phyloP scores from a whole-genome alignment of 2,888 invertebrate genomes.

The Liopterus haemorrhoidalis region DNA sequence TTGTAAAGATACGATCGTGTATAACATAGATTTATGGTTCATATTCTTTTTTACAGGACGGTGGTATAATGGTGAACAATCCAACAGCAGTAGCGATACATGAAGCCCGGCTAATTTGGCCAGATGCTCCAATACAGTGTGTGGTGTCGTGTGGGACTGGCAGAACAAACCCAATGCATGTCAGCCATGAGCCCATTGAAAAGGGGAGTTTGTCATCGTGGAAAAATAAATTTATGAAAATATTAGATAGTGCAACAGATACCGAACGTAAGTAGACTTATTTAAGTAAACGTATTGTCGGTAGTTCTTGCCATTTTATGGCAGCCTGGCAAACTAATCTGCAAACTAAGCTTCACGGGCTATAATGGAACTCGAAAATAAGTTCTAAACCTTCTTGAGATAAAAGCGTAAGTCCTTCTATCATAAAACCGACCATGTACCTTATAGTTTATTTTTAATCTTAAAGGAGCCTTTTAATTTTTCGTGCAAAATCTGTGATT shows the following conservation, averaged over 20 bases:
- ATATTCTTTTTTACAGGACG: conserved; percentile 52
- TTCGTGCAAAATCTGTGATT: too few relatives aligned
- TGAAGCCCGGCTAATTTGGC: conserved; percentile 80
- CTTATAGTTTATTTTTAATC: too few relatives aligned
- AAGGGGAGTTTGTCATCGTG: conserved; percentile 52
- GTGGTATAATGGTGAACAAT: conserved; percentile 82
- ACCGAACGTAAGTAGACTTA: conserved; percentile 61
- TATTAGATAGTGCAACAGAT: conserved; percentile 79
- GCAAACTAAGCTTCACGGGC: too few relatives aligned
- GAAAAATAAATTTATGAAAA: conserved; percentile 73
- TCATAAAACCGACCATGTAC: too few relatives aligned
- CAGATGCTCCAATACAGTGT: conserved; percentile 64
- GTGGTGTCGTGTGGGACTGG: conserved; percentile 82
- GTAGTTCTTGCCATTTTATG: too few relatives aligned
- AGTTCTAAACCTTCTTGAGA: too few relatives aligned
- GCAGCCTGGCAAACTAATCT: too few relatives aligned
- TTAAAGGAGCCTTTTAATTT: too few relatives aligned
- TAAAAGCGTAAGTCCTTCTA: too few relatives aligned
- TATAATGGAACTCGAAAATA: too few relatives aligned
- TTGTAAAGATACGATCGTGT: not conserved
- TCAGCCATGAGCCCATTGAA: conserved; percentile 42
- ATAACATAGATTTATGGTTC: not conserved
- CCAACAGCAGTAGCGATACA: conserved; percentile 83
- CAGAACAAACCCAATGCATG: conserved; percentile 45
- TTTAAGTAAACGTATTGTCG: conserved; percentile 1